These are phyloP conservation scores for Zingel zingel DNA, from an alignment of 2,113 vertebrate species.

Conservation along the genomic window DNA sequence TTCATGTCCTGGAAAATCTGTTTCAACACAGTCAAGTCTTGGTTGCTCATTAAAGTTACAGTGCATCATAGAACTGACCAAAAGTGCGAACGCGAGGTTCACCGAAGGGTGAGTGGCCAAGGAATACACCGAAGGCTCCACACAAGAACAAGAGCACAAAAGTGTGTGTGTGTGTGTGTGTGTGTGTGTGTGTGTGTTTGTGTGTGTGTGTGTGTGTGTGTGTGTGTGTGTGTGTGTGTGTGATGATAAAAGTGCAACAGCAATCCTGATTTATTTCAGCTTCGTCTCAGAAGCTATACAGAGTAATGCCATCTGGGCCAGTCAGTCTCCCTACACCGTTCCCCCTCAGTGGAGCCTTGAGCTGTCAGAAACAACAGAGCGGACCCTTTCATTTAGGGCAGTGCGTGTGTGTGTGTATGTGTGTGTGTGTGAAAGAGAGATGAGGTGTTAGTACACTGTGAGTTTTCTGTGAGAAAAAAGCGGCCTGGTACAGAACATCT, in stretches of 20 bases:
- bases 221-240: neutral
- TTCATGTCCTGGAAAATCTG: conserved; percentile 8
- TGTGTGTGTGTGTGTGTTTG: neutral
- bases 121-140: conserved; percentile 26
- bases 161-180: conserved; percentile 14
- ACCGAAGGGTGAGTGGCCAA: conserved; percentile 5
- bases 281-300: conserved; percentile 51
- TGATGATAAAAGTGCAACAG: conserved; percentile 58
- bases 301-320: conserved; percentile 68
- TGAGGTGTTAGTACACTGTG: neutral
- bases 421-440: conserved; percentile 3
- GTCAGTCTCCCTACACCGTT: conserved; percentile 51
- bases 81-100: neutral
- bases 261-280: conserved; percentile 53
- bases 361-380: conserved; percentile 63
- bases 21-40: neutral
- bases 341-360: conserved; percentile 46
- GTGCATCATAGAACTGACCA: neutral
- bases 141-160: conserved; percentile 29
- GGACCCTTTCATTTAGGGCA: conserved; percentile 64
- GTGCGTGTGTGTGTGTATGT: conserved; percentile 21
- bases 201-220: conserved; percentile 12
- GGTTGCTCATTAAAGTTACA: conserved; percentile 33
- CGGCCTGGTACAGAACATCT: conserved; percentile 26
- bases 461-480: conserved; percentile 59